phyloP scores from a whole-genome alignment of 2,113 vertebrate genomes.

The Laterallus jamaicensis region DNA sequence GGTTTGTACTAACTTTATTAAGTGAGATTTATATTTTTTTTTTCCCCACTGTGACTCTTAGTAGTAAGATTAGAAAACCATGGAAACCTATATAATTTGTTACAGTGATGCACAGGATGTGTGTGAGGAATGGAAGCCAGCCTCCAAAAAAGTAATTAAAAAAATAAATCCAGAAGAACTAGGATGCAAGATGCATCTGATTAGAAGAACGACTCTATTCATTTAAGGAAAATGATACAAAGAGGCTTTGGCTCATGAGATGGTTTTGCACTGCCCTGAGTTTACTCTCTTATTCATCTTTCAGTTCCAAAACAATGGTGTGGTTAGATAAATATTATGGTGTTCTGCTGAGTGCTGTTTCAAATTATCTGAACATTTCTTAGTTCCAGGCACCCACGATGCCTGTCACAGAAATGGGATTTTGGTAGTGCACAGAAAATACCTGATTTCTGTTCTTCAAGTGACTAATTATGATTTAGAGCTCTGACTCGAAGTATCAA shows the following conservation, averaged over 20 bases:
- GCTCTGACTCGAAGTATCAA: background rate
- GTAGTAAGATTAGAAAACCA: no score
- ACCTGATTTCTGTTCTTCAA: background rate
- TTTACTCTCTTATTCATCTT: background rate
- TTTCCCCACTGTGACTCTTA: background rate
- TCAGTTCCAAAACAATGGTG: background rate
- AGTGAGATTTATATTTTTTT: background rate
- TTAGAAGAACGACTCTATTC: background rate
- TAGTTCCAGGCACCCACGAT: background rate
- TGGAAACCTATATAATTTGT: background rate
- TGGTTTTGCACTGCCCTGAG: background rate
- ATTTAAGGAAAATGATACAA: background rate
- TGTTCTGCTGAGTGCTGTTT: background rate
- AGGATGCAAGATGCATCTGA: background rate
- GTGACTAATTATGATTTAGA: background rate
- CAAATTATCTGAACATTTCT: background rate
- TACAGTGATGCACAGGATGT: fast-evolving
- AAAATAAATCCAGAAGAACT: background rate
- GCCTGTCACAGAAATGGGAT: background rate
- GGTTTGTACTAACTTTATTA: background rate
- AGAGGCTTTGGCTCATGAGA: background rate
- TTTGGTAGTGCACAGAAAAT: background rate
- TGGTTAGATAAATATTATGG: background rate
- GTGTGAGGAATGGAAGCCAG: background rate
- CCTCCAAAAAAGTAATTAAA: background rate